phyloP scores from a whole-genome alignment of 2,888 invertebrate genomes.

The Tolmerus cingulatus region DNA sequence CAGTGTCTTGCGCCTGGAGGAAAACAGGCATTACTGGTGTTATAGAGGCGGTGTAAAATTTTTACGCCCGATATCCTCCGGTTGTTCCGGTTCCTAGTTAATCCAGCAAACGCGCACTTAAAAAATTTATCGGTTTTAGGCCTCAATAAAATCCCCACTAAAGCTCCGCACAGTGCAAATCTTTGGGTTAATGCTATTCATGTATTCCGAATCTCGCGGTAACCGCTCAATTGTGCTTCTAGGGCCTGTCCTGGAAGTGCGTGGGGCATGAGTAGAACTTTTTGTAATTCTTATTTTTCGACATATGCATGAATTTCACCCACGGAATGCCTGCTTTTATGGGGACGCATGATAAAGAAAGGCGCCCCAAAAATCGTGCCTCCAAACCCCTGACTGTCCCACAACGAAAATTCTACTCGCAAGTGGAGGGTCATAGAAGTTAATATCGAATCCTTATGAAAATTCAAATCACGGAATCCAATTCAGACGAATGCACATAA shows the following conservation, averaged over 20 bases:
- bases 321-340: background rate
- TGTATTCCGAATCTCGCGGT: background rate
- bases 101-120: background rate
- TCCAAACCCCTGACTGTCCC: background rate
- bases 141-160: background rate
- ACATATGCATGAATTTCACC: background rate
- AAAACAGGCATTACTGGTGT: background rate
- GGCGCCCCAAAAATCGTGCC: background rate
- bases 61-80: background rate
- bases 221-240: background rate
- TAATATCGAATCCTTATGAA: slow-evolving; percentile 36
- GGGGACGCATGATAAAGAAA: background rate
- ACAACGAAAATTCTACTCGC: background rate
- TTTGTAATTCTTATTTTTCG: slow-evolving; percentile 1
- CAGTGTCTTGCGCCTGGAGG: background rate
- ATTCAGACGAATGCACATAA: slow-evolving; percentile 42
- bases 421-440: background rate
- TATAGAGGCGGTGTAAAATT: background rate
- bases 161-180: background rate
- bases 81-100: background rate
- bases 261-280: background rate
- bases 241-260: background rate
- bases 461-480: slow-evolving; percentile 43
- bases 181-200: background rate
- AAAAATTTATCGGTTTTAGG: background rate